Evolutionary conservation across 2,113 vertebrate genomes (phyloP).

Genomic region (Pelusios castaneus): DNA sequence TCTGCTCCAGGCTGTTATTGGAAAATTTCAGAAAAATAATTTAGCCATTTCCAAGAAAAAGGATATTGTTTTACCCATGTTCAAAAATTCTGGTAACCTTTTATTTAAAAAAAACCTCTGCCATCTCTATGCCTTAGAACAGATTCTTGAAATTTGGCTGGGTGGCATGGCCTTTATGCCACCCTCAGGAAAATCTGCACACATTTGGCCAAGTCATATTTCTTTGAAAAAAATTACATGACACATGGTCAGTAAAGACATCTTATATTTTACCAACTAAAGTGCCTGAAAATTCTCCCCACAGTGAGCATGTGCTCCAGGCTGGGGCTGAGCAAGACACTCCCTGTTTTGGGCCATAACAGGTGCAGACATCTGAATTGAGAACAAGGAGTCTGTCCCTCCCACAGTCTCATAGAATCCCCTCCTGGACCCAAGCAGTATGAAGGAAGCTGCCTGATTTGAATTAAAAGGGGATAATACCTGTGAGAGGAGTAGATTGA

Average conservation of each 20-base stretch:
- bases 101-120: constrained; percentile 64
- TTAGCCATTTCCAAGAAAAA: constrained; percentile 46
- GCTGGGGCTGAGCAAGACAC: background rate
- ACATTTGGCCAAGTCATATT: constrained; percentile 22
- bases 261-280: constrained; percentile 23
- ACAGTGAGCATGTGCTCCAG: background rate
- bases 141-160: constrained; percentile 36
- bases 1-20: background rate
- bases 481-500: no score
- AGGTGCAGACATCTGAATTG: background rate
- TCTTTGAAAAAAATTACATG: constrained; percentile 47
- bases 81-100: constrained; percentile 66
- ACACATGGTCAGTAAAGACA: constrained; percentile 59
- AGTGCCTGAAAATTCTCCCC: background rate
- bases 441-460: no score
- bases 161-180: constrained; percentile 44
- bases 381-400: background rate
- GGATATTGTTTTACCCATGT: constrained; percentile 68
- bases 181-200: constrained; percentile 54
- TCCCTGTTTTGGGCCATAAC: background rate
- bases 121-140: constrained; percentile 28
- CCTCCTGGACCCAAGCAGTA: no score
- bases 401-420: background rate
- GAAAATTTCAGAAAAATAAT: constrained; percentile 45
- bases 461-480: no score